Conservation (phyloP, 2,888 invertebrate genomes). For the Eretmocerus hayati region DNA sequence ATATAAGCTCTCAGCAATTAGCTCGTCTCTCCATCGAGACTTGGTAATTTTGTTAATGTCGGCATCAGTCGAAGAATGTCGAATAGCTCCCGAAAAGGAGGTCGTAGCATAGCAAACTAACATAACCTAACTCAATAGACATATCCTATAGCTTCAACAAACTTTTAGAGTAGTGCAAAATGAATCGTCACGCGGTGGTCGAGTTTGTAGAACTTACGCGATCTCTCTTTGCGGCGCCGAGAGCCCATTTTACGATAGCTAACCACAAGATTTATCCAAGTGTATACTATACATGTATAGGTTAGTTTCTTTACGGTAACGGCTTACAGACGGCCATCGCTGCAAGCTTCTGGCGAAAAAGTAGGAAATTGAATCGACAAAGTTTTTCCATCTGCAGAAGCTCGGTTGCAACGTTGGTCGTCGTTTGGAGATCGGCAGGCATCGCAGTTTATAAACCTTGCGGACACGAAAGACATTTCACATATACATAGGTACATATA, state of each 20-base stretch:
- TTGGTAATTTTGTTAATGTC: constrained; percentile 4
- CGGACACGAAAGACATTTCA: no score
- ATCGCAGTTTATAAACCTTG: no score
- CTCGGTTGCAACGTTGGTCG: background rate
- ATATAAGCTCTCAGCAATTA: no score
- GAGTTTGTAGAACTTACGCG: background rate
- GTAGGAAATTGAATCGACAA: constrained; percentile 9
- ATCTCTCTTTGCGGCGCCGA: background rate
- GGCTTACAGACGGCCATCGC: background rate
- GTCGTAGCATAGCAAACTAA: no score
- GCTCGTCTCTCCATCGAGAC: no score
- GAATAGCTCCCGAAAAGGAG: no score
- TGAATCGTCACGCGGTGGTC: background rate
- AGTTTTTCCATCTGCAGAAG: constrained; percentile 9
- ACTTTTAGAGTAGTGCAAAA: background rate
- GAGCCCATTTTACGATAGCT: no score
- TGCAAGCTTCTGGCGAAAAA: background rate
- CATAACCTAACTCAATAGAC: no score
- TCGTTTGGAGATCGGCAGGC: no score
- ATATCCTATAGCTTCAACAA: no score
- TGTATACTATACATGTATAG: no score
- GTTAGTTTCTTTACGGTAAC: background rate
- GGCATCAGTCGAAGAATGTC: background rate
- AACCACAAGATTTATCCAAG: background rate
- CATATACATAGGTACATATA: background rate